These are phyloP conservation scores for Fregetta grallaria DNA, from an alignment of 2,113 vertebrate species.

Conservation along the genomic window DNA sequence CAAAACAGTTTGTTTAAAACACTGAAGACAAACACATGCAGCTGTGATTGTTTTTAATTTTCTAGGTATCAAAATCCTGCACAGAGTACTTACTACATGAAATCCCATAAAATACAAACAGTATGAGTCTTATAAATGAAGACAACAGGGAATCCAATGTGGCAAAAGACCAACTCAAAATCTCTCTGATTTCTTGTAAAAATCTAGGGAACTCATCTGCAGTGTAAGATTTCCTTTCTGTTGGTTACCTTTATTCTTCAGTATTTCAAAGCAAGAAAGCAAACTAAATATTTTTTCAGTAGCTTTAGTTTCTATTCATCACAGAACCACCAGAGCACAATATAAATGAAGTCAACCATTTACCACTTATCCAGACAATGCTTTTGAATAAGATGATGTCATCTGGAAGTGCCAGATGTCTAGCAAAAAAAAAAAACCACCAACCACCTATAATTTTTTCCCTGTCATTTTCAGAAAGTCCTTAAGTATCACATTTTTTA, in stretches of 20 bases:
- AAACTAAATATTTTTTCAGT: slow-evolving; percentile 35
- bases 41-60: background rate
- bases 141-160: background rate
- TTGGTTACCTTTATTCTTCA: background rate
- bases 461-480: background rate
- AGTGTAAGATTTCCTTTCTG: background rate
- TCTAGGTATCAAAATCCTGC: background rate
- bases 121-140: background rate
- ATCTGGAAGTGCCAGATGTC: background rate
- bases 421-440: background rate
- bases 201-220: background rate
- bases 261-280: slow-evolving; percentile 18
- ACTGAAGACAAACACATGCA: background rate
- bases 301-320: background rate
- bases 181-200: background rate
- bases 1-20: background rate
- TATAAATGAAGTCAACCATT: background rate
- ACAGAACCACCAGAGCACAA: background rate
- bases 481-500: background rate
- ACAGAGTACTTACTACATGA: background rate
- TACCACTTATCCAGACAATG: background rate
- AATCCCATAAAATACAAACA: background rate
- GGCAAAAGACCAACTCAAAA: background rate
- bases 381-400: background rate
- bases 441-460: background rate